Evolutionary conservation across 2,797 vertebrate species (phyloP).

Genomic region (Corythornis leucogaster): DNA sequence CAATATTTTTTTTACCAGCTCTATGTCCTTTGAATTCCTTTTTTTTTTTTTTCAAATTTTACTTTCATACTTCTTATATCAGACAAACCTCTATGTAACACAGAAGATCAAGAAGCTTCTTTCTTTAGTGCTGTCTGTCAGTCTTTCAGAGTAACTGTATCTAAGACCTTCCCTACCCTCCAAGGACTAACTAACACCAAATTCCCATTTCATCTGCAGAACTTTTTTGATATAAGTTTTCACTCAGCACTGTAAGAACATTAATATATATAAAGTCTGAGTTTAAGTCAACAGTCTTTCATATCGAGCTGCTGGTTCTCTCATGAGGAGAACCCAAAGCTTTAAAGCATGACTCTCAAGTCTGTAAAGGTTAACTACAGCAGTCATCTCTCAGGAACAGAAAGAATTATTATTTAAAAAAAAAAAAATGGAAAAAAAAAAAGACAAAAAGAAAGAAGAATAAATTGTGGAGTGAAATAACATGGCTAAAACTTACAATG

Average conservation of each 20-base stretch:
- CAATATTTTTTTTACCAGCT: not conserved
- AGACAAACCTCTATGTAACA: not conserved
- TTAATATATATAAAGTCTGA: not conserved
- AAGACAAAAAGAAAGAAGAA: not conserved
- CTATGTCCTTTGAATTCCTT: not conserved
- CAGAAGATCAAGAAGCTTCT: not conserved
- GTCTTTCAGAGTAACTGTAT: not conserved
- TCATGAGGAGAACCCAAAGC: not conserved
- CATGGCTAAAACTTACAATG: constrained; percentile 84
- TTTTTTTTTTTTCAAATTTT: not conserved
- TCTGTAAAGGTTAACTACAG: not conserved
- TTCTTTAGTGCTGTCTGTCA: not conserved
- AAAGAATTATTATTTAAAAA: not conserved
- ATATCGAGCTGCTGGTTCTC: not conserved
- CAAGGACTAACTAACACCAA: not conserved
- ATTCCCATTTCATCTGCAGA: not conserved
- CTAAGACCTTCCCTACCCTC: not conserved
- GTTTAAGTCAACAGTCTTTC: not conserved
- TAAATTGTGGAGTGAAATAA: not conserved
- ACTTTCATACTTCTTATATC: not conserved
- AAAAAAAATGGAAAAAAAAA: too few species aligned
- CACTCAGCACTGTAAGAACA: not conserved
- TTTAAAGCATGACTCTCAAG: not conserved
- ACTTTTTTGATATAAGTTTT: not conserved
- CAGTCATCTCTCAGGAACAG: not conserved